Conservation (phyloP, 1,140 invertebrate species). For the Camponotus vicinus region DNA sequence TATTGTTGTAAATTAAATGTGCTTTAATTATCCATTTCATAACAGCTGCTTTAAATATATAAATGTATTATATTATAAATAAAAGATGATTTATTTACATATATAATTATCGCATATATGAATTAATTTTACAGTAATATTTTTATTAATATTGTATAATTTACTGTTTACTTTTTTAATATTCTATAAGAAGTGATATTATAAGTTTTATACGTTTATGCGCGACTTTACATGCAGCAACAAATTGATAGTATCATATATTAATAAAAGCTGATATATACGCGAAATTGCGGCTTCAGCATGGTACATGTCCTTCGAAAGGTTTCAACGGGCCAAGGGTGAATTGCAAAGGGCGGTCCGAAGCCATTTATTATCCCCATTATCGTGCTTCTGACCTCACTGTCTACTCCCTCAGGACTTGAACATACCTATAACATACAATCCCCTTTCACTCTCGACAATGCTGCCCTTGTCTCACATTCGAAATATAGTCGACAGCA, state of each 20-base stretch:
- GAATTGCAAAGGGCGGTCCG: slow-evolving; percentile 67
- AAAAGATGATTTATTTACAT: not conserved
- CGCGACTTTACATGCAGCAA: not conserved
- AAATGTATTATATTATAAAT: slow-evolving; percentile 24
- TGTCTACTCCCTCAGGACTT: slow-evolving; percentile 41
- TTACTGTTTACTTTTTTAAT: not conserved
- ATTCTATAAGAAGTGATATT: not conserved
- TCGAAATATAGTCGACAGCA: slow-evolving; percentile 61
- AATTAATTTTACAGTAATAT: too few species aligned
- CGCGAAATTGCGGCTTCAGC: slow-evolving; percentile 61
- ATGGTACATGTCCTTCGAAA: slow-evolving; percentile 53
- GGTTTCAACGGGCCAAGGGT: slow-evolving; percentile 55
- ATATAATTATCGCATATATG: slow-evolving; percentile 26
- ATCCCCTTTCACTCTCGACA: slow-evolving; percentile 70
- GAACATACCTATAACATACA: slow-evolving; percentile 67
- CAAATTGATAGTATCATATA: slow-evolving; percentile 4
- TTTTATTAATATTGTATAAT: too few species aligned
- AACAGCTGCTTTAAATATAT: slow-evolving; percentile 9
- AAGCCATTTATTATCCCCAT: slow-evolving; percentile 78
- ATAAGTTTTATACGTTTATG: not conserved
- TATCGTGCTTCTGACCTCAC: slow-evolving; percentile 73
- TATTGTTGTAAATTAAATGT: slow-evolving; percentile 10
- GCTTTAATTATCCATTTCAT: slow-evolving; percentile 30
- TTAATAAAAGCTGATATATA: slow-evolving; percentile 59
- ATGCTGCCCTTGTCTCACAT: slow-evolving; percentile 58